A percentile compares a stretch with the other conserved stretches of the same genome.
phyloP scores from a whole-genome alignment of 1,140 invertebrate genomes.

The Atta colombica region DNA sequence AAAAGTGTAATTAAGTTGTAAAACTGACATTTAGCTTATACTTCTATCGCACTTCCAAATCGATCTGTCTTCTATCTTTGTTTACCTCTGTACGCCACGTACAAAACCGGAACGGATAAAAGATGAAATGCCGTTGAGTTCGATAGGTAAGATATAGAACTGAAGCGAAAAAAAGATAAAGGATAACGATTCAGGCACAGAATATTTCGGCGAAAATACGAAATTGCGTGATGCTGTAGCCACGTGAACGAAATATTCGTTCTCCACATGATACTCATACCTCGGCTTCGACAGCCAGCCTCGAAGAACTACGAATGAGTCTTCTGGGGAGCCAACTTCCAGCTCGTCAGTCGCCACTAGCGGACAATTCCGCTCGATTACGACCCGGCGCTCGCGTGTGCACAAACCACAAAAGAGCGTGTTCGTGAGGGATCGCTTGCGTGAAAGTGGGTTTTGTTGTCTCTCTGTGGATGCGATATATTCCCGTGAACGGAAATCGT shows the following conservation, averaged over 20 bases:
- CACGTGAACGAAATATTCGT: slow-evolving; percentile 77
- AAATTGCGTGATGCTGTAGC: slow-evolving; percentile 77
- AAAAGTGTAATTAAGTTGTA: not conserved
- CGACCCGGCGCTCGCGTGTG: slow-evolving; percentile 16
- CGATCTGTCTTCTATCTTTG: not conserved
- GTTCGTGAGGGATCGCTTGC: not conserved
- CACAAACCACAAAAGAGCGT: slow-evolving; percentile 28
- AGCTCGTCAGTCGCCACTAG: slow-evolving; percentile 49
- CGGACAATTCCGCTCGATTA: slow-evolving; percentile 65
- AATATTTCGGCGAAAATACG: slow-evolving; percentile 71
- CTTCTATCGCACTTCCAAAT: not conserved
- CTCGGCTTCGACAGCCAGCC: slow-evolving; percentile 25
- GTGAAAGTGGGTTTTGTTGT: slow-evolving; percentile 45
- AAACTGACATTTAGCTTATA: not conserved
- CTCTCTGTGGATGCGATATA: slow-evolving; percentile 26
- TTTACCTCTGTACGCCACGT: not conserved
- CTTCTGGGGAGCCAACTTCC: slow-evolving; percentile 11
- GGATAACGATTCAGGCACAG: not conserved
- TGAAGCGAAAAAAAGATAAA: not conserved
- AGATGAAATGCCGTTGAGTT: not conserved
- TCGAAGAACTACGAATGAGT: slow-evolving; percentile 54
- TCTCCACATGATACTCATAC: slow-evolving; percentile 74
- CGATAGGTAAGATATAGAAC: slow-evolving; percentile 3
- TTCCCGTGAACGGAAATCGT: not conserved
- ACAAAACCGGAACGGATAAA: not conserved